Percentiles rank a stretch among this genome's conserved stretches.
Evolutionary conservation across 2,888 invertebrate species (phyloP).

Genomic region (Pyrrhosoma nymphula): DNA sequence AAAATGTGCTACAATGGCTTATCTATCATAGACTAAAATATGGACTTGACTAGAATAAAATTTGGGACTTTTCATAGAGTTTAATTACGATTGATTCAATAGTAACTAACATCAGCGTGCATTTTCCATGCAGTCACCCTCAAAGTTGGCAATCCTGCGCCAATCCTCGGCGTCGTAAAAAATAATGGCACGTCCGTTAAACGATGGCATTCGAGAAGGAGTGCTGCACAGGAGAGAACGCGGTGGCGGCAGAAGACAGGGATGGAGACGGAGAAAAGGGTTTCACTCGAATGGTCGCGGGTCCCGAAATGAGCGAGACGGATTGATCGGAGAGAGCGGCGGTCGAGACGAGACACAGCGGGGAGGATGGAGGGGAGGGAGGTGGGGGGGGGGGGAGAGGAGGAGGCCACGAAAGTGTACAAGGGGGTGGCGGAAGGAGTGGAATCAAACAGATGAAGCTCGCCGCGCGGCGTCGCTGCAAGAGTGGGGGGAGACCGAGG

Average conservation of each 20-base stretch:
- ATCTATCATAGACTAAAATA: too few species aligned
- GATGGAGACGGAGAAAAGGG: neutral
- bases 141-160: too few species aligned
- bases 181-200: too few species aligned
- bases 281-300: neutral
- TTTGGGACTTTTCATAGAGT: too few species aligned
- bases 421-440: neutral
- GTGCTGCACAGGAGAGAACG: neutral
- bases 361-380: neutral
- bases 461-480: neutral
- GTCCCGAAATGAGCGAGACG: conserved; percentile 7
- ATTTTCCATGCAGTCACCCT: too few species aligned
- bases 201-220: too few species aligned
- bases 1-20: too few species aligned
- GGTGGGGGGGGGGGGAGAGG: neutral
- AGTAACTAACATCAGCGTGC: too few species aligned
- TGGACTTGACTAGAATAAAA: too few species aligned
- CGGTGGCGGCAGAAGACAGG: neutral
- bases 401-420: neutral
- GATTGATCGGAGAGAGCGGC: conserved; percentile 29
- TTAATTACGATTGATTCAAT: too few species aligned
- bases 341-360: neutral
- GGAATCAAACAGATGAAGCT: conserved; percentile 44
- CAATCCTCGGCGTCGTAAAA: too few species aligned
- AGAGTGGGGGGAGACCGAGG: neutral